Evolutionary conservation across 2,888 invertebrate species (phyloP).

Genomic region (Drosophila affinis): DNA sequence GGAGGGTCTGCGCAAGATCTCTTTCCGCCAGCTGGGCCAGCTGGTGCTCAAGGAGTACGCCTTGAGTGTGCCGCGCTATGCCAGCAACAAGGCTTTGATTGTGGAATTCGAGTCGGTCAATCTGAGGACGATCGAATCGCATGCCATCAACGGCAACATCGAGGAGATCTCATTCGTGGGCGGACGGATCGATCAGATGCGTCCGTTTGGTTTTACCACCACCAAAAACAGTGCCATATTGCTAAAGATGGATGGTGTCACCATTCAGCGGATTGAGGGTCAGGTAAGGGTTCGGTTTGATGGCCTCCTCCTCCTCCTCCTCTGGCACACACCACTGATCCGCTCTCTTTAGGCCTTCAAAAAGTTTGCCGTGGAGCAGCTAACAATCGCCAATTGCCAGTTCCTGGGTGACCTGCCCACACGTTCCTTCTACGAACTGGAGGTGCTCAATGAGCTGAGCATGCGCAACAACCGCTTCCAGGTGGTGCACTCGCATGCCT

Average conservation of each 20-base stretch:
- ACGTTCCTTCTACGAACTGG: conserved; percentile 89
- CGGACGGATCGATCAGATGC: conserved; percentile 86
- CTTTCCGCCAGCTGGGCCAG: conserved; percentile 87
- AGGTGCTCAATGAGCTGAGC: conserved; percentile 87
- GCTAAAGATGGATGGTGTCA: conserved; percentile 87
- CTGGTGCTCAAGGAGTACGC: conserved; percentile 87
- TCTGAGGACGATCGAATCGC: conserved; percentile 85
- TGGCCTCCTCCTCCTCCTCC: no score
- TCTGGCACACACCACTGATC: no score
- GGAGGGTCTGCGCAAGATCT: conserved; percentile 86
- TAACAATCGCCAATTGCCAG: conserved; percentile 87
- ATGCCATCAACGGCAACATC: conserved; percentile 89
- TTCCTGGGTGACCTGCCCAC: conserved; percentile 87
- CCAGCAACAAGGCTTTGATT: conserved; percentile 81
- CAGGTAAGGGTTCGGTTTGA: conserved; percentile 70
- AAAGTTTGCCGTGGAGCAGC: conserved; percentile 88
- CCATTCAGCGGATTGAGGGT: conserved; percentile 86
- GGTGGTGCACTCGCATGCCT: conserved; percentile 88
- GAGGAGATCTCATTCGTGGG: conserved; percentile 88
- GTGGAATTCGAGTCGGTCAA: conserved; percentile 84
- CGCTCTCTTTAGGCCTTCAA: conserved; percentile 87
- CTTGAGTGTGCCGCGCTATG: conserved; percentile 86
- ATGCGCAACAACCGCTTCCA: conserved; percentile 88
- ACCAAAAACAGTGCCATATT: conserved; percentile 86
- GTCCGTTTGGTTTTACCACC: conserved; percentile 90